Conservation (phyloP, 2,797 vertebrate genomes). For the Erethizon dorsatum region DNA sequence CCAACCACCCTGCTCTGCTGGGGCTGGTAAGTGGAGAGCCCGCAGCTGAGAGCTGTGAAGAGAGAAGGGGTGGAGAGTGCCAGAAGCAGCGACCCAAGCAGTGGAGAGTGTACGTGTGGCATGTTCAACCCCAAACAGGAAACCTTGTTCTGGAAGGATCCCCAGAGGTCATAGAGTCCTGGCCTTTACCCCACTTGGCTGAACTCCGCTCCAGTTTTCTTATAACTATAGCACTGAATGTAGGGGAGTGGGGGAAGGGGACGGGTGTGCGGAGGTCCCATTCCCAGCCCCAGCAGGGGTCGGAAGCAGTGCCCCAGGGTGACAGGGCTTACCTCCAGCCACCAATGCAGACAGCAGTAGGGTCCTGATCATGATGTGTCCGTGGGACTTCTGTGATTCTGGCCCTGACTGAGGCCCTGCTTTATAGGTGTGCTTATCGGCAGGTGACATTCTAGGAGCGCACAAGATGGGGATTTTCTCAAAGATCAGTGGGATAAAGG, state of each 20-base stretch:
- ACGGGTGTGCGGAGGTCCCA: background rate
- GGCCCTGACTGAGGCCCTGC: rapidly evolving
- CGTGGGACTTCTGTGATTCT: rapidly evolving
- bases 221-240: background rate
- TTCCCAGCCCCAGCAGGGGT: background rate
- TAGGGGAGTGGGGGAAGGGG: background rate
- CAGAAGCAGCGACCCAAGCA: background rate
- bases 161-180: background rate
- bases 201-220: background rate
- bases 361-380: constrained; percentile 76
- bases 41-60: constrained; percentile 92
- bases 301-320: background rate
- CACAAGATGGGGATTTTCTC: constrained; percentile 61
- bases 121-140: too few species aligned
- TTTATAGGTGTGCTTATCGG: constrained; percentile 73
- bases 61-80: background rate
- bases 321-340: constrained; percentile 77
- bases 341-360: constrained; percentile 68
- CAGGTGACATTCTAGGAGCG: background rate
- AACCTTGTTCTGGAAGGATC: background rate
- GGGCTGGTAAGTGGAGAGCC: constrained; percentile 89
- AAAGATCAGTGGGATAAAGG: constrained; percentile 70
- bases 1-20: constrained; percentile 91
- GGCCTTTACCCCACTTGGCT: background rate
- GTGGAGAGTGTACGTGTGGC: background rate